phyloP scores from a whole-genome alignment of 2,888 invertebrate species.

The Plagiodera versicolora region DNA sequence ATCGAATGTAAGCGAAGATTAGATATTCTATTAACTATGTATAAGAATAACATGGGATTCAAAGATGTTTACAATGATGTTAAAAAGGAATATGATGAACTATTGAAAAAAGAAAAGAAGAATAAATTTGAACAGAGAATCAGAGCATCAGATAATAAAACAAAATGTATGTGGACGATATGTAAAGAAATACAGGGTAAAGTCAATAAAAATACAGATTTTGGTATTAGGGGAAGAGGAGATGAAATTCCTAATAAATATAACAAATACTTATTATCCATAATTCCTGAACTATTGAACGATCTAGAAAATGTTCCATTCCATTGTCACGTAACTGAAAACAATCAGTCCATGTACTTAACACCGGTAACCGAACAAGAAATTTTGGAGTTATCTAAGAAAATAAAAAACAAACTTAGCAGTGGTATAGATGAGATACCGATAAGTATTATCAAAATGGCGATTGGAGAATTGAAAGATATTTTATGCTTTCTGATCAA shows the following conservation, averaged over 20 bases:
- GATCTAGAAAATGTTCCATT: neutral
- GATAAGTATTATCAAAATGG: too few species aligned
- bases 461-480: too few species aligned
- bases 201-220: neutral
- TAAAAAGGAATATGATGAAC: neutral
- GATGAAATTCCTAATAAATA: neutral
- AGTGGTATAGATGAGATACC: too few species aligned
- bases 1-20: too few species aligned
- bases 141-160: neutral
- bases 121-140: neutral
- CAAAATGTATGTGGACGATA: conserved; percentile 1
- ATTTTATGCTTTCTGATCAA: neutral
- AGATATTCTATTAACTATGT: neutral
- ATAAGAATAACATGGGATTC: too few species aligned
- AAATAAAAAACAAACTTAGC: too few species aligned
- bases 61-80: neutral
- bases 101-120: neutral
- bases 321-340: neutral
- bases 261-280: neutral
- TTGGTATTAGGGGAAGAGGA: neutral
- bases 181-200: neutral
- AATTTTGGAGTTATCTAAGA: too few species aligned
- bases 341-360: too few species aligned
- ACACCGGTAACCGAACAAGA: too few species aligned
- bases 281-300: neutral